Percentiles rank a stretch among this genome's conserved stretches.
Evolutionary conservation across 37 sponge, comb jelly and placozoan genomes (phyloP).

Genomic region (Tethya wilhelma): DNA sequence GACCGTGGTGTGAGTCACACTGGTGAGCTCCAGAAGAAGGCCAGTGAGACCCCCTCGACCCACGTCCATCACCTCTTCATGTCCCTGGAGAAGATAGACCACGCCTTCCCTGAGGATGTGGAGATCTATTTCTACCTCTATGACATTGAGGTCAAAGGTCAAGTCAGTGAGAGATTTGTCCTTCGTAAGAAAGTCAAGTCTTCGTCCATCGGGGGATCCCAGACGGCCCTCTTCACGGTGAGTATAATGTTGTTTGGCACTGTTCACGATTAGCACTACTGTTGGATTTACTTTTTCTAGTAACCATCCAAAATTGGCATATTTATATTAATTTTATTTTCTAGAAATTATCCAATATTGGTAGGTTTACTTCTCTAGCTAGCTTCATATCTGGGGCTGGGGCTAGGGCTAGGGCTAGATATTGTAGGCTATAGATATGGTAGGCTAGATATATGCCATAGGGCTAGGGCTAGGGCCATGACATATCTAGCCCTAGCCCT

Average conservation of each 20-base stretch:
- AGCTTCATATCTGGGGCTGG: too few relatives aligned
- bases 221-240: conserved; percentile 20
- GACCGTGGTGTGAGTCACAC: conserved; percentile 9
- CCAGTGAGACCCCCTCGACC: not conserved
- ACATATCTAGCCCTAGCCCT: too few relatives aligned
- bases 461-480: too few relatives aligned
- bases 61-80: conserved; percentile 61
- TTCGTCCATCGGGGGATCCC: not conserved
- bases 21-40: conserved; percentile 11
- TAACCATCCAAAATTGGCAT: too few relatives aligned
- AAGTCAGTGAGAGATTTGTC: conserved; percentile 34
- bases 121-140: conserved; percentile 46
- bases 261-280: too few relatives aligned
- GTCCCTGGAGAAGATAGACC: conserved; percentile 36
- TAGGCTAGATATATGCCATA: too few relatives aligned
- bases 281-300: not conserved
- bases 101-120: conserved; percentile 63
- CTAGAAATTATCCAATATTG: too few relatives aligned
- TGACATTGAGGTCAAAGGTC: not conserved
- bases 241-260: too few relatives aligned
- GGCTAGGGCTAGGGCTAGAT: too few relatives aligned
- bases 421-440: too few relatives aligned
- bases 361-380: too few relatives aligned
- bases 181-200: not conserved
- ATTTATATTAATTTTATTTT: too few relatives aligned